These are phyloP conservation scores for Lamellibrachia columna DNA, from an alignment of 2,888 invertebrate species.

Conservation along the genomic window DNA sequence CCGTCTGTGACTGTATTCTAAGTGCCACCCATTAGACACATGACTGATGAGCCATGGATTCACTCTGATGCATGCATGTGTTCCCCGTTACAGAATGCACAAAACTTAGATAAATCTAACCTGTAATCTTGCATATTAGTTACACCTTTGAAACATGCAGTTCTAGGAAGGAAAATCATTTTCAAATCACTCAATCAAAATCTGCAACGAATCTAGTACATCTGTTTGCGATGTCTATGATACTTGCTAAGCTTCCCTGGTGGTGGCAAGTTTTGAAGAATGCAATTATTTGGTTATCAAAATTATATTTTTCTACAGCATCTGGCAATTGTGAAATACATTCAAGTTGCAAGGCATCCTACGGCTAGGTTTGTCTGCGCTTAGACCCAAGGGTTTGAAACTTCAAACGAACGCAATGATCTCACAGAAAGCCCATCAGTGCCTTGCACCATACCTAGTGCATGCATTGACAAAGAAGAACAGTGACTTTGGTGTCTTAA, in stretches of 20 bases:
- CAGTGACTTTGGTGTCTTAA: neutral
- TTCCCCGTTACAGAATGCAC: neutral
- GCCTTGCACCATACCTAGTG: neutral
- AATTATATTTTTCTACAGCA: neutral
- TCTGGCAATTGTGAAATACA: neutral
- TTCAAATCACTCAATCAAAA: neutral
- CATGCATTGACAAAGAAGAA: neutral
- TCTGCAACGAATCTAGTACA: neutral
- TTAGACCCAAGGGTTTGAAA: neutral
- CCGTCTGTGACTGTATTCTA: neutral
- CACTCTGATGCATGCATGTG: constrained; percentile 16
- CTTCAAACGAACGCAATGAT: neutral
- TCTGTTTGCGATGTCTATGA: neutral
- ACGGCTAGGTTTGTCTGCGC: neutral
- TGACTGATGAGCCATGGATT: neutral
- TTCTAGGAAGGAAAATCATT: constrained; percentile 10
- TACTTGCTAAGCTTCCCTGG: neutral
- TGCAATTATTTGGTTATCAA: neutral
- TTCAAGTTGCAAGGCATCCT: neutral
- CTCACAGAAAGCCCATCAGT: neutral
- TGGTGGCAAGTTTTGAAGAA: neutral
- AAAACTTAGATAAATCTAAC: neutral
- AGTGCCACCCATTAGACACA: neutral
- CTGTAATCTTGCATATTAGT: neutral
- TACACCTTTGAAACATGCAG: constrained; percentile 1